phyloP scores from a whole-genome alignment of 2,797 vertebrate genomes.

The Melanotaenia nigrans region DNA sequence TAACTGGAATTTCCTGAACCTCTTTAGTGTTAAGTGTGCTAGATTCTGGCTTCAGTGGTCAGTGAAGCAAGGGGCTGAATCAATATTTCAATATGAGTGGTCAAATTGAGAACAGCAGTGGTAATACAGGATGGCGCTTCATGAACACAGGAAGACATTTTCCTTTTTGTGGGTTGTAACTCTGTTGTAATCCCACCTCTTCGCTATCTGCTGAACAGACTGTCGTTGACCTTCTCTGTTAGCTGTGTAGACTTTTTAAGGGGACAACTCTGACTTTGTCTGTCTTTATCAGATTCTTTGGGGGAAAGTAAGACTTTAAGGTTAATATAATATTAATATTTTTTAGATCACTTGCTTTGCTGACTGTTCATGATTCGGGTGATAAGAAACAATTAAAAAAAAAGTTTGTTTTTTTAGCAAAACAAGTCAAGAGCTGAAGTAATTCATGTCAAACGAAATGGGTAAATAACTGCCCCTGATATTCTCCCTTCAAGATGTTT shows the following conservation, averaged over 20 bases:
- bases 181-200: conserved; percentile 57
- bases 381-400: conserved; percentile 11
- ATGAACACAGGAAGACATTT: conserved; percentile 41
- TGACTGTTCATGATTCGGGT: conserved; percentile 11
- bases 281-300: conserved; percentile 11
- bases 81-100: conserved; percentile 69
- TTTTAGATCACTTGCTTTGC: neutral
- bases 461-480: conserved; percentile 33
- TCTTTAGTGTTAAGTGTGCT: conserved; percentile 30
- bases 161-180: conserved; percentile 48
- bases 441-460: conserved; percentile 19
- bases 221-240: conserved; percentile 74
- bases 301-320: neutral
- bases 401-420: conserved; percentile 1
- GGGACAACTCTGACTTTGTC: conserved; percentile 48
- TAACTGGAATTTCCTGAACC: conserved; percentile 25
- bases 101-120: conserved; percentile 56
- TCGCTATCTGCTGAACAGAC: conserved; percentile 51
- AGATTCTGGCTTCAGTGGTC: conserved; percentile 50
- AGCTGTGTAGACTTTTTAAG: conserved; percentile 67
- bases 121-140: conserved; percentile 40
- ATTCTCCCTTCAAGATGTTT: conserved; percentile 35
- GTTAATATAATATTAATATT: too few species aligned
- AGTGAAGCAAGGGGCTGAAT: conserved; percentile 62
- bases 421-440: neutral